Conservation (phyloP, 1,140 invertebrate species). For the Drosophila repletoides region DNA sequence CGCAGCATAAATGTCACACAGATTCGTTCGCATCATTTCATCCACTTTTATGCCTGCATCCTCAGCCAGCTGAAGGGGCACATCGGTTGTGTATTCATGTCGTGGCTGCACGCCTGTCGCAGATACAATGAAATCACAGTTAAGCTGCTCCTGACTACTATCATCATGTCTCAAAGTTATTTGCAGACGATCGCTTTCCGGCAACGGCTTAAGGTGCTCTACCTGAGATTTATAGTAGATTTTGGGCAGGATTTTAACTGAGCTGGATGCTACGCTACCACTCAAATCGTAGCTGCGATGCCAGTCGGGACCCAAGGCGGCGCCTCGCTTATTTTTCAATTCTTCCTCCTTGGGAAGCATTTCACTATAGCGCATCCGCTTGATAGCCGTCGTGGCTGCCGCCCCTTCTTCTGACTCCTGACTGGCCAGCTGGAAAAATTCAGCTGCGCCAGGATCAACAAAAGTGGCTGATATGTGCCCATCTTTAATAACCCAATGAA, state of each 20-base stretch:
- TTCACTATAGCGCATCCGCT: slow-evolving; percentile 88
- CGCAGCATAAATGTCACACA: slow-evolving; percentile 93
- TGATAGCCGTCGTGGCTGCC: slow-evolving; percentile 81
- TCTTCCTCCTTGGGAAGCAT: slow-evolving; percentile 12
- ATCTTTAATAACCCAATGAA: slow-evolving; percentile 97
- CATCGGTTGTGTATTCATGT: slow-evolving; percentile 84
- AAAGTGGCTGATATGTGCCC: slow-evolving; percentile 95
- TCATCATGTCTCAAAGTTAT: slow-evolving; percentile 52
- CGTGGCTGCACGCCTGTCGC: slow-evolving; percentile 96
- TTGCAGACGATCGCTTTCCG: neutral
- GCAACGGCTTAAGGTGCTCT: neutral
- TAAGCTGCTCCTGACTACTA: slow-evolving; percentile 24
- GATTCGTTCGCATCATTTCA: slow-evolving; percentile 92
- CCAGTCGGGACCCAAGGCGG: slow-evolving; percentile 98
- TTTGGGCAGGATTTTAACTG: slow-evolving; percentile 22
- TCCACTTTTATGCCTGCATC: slow-evolving; percentile 93
- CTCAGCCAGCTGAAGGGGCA: slow-evolving; percentile 84
- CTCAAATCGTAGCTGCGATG: slow-evolving; percentile 87
- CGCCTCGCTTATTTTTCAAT: slow-evolving; percentile 84
- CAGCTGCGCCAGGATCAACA: slow-evolving; percentile 96
- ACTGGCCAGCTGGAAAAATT: slow-evolving; percentile 90
- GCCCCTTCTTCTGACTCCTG: slow-evolving; percentile 20
- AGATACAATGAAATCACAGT: slow-evolving; percentile 96
- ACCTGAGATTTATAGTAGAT: slow-evolving; percentile 57
- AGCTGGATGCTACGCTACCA: slow-evolving; percentile 74